Evolutionary conservation across 2,113 vertebrate genomes (phyloP).

Genomic region (Calidris pygmaea): DNA sequence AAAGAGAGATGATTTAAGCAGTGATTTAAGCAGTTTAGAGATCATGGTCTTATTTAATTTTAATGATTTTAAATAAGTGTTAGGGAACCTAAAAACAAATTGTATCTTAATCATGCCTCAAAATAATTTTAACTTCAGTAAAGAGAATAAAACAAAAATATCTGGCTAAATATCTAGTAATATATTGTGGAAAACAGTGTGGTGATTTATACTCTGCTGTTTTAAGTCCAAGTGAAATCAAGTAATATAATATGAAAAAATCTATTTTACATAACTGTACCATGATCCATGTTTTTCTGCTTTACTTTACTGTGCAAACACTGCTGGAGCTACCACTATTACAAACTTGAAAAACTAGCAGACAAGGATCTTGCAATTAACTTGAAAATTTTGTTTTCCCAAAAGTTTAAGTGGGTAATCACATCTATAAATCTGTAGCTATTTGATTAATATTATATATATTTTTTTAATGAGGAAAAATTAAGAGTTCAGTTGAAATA

Average conservation of each 20-base stretch:
- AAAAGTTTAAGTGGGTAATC: neutral
- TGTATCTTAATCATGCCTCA: neutral
- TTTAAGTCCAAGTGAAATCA: neutral
- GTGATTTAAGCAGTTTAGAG: neutral
- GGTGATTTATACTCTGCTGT: neutral
- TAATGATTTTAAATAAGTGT: neutral
- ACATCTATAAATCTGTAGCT: neutral
- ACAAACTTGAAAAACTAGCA: neutral
- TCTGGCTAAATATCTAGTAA: neutral
- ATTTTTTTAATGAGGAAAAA: neutral
- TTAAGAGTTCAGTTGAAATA: neutral
- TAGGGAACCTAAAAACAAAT: neutral
- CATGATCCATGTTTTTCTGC: neutral
- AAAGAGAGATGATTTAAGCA: neutral
- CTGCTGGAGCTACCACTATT: neutral
- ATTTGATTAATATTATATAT: neutral
- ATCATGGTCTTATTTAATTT: neutral
- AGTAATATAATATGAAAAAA: neutral
- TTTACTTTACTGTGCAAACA: neutral
- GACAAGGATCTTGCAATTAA: neutral
- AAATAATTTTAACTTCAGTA: neutral
- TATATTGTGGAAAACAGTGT: neutral
- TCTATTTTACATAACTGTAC: neutral
- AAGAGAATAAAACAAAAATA: neutral
- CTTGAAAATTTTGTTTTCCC: neutral